Base-by-base conservation (phyloP, 2,888 invertebrate species). In the Bellardia bayeri region DNA sequence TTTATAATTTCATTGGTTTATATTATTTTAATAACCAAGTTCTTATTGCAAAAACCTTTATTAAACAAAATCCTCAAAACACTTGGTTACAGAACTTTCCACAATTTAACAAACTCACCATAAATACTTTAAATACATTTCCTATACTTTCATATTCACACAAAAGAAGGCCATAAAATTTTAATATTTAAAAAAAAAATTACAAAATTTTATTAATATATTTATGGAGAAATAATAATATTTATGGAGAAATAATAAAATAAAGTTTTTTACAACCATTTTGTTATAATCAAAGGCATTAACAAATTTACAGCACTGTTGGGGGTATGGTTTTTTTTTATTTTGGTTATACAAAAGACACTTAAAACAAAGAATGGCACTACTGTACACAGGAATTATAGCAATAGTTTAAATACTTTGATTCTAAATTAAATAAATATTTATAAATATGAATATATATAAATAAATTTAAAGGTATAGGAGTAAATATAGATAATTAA, bases 331-430 rank as follows among this genome's bases (percentile, higher is more conserved):
- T 14, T n/a, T 76, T 33, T 74, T 51, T 42, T 37, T 42, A 54
- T 71, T 30, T 37, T 42, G 42, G 63, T 30, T 49, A 11, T 68
- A 74, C 68, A 76, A 16, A 58, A 78, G 72, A 78, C 49, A 78
- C 72, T 81, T 84, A 74, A 68, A 16, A 14, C 14, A 54, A 42
- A 37, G 37, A 71, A 66, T 83, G 80, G 80, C 86, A 83, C 75
- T 56, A 72, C 16, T 78, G 45, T 68, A 80, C 75, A 72, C 80
- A 66, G 42, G 76, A 83, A 37, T 71, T 51, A 37, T 11, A 40
- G 30, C 37, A 58, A 51, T 33, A 30, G 40, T 51, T 66, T 68
- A 2, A 54, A 63, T 42, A 9, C 23, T 23, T 23, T 23, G 23
- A 45, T 45, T 78, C 68, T 9, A 7, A 3, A 11, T 37, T 82